Conservation (phyloP, 2,113 vertebrate species). For the Tupaia chinensis region DNA sequence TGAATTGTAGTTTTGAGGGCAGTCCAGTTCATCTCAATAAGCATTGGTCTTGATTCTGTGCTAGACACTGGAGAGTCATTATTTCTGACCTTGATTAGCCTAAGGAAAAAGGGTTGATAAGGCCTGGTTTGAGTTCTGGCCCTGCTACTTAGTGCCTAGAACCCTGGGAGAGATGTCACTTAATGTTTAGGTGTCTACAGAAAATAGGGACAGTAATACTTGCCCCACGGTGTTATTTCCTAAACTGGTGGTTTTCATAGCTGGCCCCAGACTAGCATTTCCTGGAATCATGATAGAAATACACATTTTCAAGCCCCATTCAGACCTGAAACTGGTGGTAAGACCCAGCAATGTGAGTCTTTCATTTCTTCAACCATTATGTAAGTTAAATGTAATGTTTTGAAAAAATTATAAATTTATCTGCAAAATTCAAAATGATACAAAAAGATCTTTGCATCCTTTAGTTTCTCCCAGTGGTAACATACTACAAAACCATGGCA, state of each 20-base stretch:
- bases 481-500: background rate
- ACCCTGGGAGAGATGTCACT: background rate
- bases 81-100: conserved; percentile 21
- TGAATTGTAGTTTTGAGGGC: conserved; percentile 36
- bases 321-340: background rate
- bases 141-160: background rate
- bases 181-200: background rate
- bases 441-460: background rate
- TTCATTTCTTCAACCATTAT: background rate
- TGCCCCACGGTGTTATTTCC: background rate
- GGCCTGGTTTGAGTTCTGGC: background rate
- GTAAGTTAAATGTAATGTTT: conserved; percentile 7
- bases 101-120: background rate
- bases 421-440: background rate
- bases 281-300: background rate
- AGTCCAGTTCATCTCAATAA: background rate
- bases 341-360: background rate
- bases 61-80: background rate
- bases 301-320: background rate
- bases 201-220: background rate
- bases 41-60: background rate
- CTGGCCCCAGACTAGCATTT: background rate
- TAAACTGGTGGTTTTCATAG: background rate
- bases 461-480: background rate
- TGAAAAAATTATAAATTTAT: background rate